phyloP scores from a whole-genome alignment of 2,113 vertebrate genomes.

The Marmota flaviventris region DNA sequence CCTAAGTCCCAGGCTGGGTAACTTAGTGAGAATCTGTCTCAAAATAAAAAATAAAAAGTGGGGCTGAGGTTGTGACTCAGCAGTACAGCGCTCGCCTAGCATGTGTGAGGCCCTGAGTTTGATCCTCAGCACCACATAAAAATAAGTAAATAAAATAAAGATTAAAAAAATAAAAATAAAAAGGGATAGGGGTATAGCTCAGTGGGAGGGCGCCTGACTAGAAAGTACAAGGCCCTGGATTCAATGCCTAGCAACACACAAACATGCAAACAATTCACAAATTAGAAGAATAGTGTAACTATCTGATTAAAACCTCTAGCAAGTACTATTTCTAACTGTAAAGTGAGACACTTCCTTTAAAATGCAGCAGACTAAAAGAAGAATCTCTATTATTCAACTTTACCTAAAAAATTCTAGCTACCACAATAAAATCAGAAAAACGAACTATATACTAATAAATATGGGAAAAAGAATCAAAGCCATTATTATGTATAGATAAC shows the following conservation, averaged over 20 bases:
- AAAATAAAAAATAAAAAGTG: background rate
- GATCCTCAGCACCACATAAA: no score
- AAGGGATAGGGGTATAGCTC: no score
- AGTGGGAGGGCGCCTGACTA: no score
- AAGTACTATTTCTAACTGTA: no score
- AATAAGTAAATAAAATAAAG: no score
- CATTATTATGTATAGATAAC: background rate
- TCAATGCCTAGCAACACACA: no score
- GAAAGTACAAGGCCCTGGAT: no score
- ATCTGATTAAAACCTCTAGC: background rate
- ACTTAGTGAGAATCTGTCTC: background rate
- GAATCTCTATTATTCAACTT: background rate
- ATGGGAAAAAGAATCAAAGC: background rate
- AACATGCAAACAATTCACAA: background rate
- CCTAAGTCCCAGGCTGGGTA: background rate
- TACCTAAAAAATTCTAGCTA: background rate
- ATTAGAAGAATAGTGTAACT: background rate
- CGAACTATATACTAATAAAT: background rate
- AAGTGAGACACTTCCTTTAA: background rate
- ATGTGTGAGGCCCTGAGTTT: no score
- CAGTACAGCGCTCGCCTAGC: no score
- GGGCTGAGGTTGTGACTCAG: no score
- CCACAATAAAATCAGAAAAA: slow-evolving; percentile 10
- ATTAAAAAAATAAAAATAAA: no score
- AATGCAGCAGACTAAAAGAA: background rate